Evolutionary conservation across 1,140 invertebrate species (phyloP), one percentile per base, ranked within the genome.

Genomic region (Panonychus citri): DNA sequence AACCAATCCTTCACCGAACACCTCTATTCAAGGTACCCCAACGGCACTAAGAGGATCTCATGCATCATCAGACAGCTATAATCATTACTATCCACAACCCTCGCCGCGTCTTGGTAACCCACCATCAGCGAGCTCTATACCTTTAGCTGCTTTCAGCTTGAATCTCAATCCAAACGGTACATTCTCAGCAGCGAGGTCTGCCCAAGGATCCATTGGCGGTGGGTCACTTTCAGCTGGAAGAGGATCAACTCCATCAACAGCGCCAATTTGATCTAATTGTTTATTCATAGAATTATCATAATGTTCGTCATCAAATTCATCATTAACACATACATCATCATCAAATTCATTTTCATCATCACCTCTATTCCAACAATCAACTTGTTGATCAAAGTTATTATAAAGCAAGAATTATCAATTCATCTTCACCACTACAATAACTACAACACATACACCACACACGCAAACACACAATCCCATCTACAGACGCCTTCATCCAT

Each of bases 201-300:
- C 28, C 37, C 34, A 42, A 39, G 39, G 53, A 8, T 42, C 30
- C 15, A 17, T 42, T 12, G 34, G 30, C 7, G 53, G 34, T 37
- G 53, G 53, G 1, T 39, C 34, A 40, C 24, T 24, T 21, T 26
- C 30, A 24, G 53, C 28, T 25, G 53, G 53, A 19, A 13, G 53
- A 39, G 53, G 53, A 37, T 54, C 53, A 12, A 54, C 53, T 3
- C 53, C 53, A 28, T 54, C 53, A 2, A 54, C 53, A 26, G 53
- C 37, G 8, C 34, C 53, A 39, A 54, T 54, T 54, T 54, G 26
- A 27, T 46, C 21, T 24, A 10, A 46, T 46, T 46, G 13, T 46
- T 46, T 24, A 46, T 46, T n/a, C 15, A n/a, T n/a, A 21, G n/a
- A n/a, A 46, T 46, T 46, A 34, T 34, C 12, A 34, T 12, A 5